Evolutionary conservation across 2,888 invertebrate genomes (phyloP).

Genomic region (Zaprionus bogoriensis): DNA sequence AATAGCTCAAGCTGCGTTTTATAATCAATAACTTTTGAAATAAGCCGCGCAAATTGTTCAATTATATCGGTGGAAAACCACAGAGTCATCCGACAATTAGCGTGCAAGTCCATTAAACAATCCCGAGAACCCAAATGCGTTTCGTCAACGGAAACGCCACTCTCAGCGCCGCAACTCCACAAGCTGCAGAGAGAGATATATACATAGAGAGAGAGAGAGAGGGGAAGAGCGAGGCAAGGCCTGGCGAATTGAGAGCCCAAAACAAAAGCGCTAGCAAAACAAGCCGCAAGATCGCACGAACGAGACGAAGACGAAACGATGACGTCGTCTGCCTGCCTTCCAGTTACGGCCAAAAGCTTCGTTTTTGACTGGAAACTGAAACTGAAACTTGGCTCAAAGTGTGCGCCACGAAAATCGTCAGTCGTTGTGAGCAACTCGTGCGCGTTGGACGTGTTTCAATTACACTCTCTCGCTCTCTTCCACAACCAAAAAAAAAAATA

Average conservation of each 20-base stretch:
- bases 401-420: conserved; percentile 40
- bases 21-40: conserved; percentile 71
- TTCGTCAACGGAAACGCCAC: conserved; percentile 59
- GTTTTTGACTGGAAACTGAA: conserved; percentile 20
- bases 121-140: conserved; percentile 39
- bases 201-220: background rate
- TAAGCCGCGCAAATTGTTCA: conserved; percentile 71
- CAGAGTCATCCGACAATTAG: conserved; percentile 73
- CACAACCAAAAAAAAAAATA: conserved; percentile 2
- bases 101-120: conserved; percentile 44
- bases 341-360: conserved; percentile 51
- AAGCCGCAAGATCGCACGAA: conserved; percentile 63
- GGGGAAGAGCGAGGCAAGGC: background rate
- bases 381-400: conserved; percentile 45
- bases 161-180: conserved; percentile 14
- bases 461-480: background rate
- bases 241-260: conserved; percentile 57
- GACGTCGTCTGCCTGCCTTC: conserved; percentile 58
- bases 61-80: conserved; percentile 64
- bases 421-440: conserved; percentile 73
- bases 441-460: conserved; percentile 68
- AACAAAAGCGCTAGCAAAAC: conserved; percentile 65
- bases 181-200: conserved; percentile 6
- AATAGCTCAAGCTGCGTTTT: conserved; percentile 49
- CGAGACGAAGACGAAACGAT: conserved; percentile 38